These are phyloP conservation scores for Mola mola DNA, from an alignment of 2,113 vertebrate species.

Conservation along the genomic window DNA sequence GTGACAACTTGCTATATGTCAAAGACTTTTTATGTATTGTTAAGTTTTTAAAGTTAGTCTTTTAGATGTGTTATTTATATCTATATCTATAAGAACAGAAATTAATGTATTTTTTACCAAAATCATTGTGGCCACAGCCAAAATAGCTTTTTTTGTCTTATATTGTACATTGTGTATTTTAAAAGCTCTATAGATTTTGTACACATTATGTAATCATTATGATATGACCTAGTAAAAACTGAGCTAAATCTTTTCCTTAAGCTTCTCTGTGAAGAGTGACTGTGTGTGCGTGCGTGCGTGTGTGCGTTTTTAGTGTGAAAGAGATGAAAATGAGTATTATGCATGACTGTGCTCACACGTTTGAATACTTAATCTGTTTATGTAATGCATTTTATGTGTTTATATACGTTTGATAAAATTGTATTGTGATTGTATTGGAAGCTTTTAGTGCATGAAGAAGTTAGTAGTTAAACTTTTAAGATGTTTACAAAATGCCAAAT, in stretches of 20 bases:
- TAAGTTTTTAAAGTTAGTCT: slow-evolving; percentile 57
- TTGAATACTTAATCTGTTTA: slow-evolving; percentile 53
- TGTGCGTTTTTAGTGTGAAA: slow-evolving; percentile 41
- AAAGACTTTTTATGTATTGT: slow-evolving; percentile 52
- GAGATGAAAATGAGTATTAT: slow-evolving; percentile 60
- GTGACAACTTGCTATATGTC: slow-evolving; percentile 47
- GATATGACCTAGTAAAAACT: slow-evolving; percentile 49
- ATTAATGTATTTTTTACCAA: slow-evolving; percentile 80
- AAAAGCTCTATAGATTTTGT: slow-evolving; percentile 76
- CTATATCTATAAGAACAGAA: slow-evolving; percentile 70
- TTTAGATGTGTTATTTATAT: slow-evolving; percentile 82
- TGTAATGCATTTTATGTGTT: slow-evolving; percentile 54
- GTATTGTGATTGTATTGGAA: slow-evolving; percentile 71
- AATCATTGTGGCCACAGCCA: slow-evolving; percentile 74
- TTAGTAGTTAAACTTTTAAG: slow-evolving; percentile 65
- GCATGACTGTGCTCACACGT: slow-evolving; percentile 40
- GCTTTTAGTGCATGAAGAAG: slow-evolving; percentile 79
- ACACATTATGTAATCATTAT: slow-evolving; percentile 56
- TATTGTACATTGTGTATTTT: slow-evolving; percentile 82
- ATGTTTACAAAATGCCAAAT: slow-evolving; percentile 81
- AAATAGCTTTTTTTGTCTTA: slow-evolving; percentile 76
- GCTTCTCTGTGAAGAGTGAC: slow-evolving; percentile 71
- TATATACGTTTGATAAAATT: slow-evolving; percentile 65
- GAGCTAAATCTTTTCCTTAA: slow-evolving; percentile 50
- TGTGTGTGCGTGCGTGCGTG: slow-evolving; percentile 14